phyloP scores from a whole-genome alignment of 2,888 invertebrate species.

The Elysia crispata region DNA sequence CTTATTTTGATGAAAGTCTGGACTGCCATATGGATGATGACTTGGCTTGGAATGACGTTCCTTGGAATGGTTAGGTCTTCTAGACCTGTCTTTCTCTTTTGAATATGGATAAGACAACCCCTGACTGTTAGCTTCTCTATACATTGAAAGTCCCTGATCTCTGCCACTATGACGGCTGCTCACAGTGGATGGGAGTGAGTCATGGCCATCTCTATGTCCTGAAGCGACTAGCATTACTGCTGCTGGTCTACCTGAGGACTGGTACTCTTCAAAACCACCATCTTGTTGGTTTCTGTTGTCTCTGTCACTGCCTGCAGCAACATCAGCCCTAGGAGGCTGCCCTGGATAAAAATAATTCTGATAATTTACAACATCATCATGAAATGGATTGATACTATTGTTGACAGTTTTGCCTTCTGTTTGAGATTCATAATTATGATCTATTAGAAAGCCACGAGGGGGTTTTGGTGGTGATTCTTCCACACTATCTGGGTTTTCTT shows the following conservation, averaged over 20 bases:
- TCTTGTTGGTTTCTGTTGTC: conserved; percentile 16
- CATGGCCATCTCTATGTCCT: conserved; percentile 33
- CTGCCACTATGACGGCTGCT: conserved; percentile 49
- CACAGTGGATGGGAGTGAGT: conserved; percentile 50
- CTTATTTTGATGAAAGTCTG: neutral
- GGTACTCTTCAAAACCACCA: neutral
- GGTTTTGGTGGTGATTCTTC: conserved; percentile 11
- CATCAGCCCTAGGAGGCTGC: conserved; percentile 2
- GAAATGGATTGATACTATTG: no score
- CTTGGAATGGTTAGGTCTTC: conserved; percentile 18
- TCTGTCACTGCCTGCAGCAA: no score
- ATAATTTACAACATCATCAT: conserved; percentile 25
- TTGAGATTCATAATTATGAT: neutral
- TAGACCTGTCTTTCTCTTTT: conserved; percentile 20
- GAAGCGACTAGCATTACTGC: neutral
- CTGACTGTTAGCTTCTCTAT: conserved; percentile 23
- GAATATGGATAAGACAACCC: neutral
- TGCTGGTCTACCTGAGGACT: neutral
- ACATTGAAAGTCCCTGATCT: conserved; percentile 42
- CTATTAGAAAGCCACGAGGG: neutral
- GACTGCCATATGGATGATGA: neutral
- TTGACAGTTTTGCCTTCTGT: no score
- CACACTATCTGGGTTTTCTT: neutral
- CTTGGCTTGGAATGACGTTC: neutral
- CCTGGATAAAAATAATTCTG: conserved; percentile 34